Evolutionary conservation across 2,113 vertebrate species (phyloP).

Genomic region (Apaloderma vittatum): DNA sequence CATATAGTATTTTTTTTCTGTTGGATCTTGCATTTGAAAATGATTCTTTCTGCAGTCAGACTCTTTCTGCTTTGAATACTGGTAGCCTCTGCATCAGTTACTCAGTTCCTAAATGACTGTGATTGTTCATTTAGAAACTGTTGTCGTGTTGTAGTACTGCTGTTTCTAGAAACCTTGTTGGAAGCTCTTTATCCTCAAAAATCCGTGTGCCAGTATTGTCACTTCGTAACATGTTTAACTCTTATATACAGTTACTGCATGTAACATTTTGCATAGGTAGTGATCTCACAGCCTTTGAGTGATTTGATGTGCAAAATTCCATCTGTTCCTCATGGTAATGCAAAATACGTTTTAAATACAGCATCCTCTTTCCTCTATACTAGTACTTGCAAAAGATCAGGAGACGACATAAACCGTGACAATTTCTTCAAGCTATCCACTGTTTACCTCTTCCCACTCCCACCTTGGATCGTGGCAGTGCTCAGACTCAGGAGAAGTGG

Average conservation of each 20-base stretch:
- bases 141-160: not conserved
- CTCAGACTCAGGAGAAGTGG: not conserved
- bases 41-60: not conserved
- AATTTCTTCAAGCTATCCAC: not conserved
- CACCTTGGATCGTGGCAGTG: not conserved
- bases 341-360: not conserved
- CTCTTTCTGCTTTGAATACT: not conserved
- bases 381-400: not conserved
- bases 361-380: not conserved
- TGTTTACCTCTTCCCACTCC: not conserved
- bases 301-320: not conserved
- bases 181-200: not conserved
- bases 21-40: not conserved
- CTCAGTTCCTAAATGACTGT: not conserved
- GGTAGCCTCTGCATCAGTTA: not conserved
- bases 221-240: not conserved
- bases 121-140: not conserved
- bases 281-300: not conserved
- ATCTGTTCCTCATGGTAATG: not conserved
- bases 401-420: not conserved
- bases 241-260: not conserved
- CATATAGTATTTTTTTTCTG: not conserved
- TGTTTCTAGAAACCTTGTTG: conserved; percentile 16
- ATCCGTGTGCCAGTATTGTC: not conserved
- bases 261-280: not conserved